phyloP scores from a whole-genome alignment of 2,797 vertebrate species.

The Limosa lapponica region DNA sequence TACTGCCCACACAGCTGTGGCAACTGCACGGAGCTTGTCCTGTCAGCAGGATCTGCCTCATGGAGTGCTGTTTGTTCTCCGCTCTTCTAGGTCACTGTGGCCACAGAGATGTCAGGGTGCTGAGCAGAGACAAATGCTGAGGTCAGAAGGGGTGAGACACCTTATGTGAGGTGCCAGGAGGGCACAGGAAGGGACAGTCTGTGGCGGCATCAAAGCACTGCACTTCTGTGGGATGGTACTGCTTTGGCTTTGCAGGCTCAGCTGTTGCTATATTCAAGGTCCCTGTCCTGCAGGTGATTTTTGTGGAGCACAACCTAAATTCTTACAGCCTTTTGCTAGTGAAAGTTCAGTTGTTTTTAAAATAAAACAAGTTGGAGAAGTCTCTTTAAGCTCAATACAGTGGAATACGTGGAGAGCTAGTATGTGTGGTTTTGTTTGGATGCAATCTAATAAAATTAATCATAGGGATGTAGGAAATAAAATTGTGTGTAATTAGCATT shows the following conservation, averaged over 20 bases:
- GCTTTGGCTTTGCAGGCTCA: not conserved
- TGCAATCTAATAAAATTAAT: not conserved
- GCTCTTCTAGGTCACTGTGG: not conserved
- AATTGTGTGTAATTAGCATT: not conserved
- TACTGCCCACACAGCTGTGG: not conserved
- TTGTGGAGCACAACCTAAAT: not conserved
- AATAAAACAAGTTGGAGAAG: not conserved
- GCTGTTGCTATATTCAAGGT: not conserved
- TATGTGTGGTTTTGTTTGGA: not conserved
- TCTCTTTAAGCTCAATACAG: not conserved
- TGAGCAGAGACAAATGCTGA: not conserved
- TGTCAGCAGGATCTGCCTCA: not conserved
- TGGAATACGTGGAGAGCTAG: not conserved
- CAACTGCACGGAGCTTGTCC: not conserved
- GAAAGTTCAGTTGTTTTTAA: not conserved
- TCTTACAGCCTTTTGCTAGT: not conserved
- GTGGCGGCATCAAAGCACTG: not conserved
- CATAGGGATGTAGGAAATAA: not conserved
- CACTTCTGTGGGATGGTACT: not conserved
- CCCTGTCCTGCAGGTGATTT: fast-evolving
- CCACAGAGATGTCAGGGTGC: not conserved
- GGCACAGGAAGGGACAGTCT: not conserved
- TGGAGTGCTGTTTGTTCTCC: not conserved
- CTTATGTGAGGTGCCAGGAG: not conserved
- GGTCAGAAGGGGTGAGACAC: not conserved